Base-by-base conservation (phyloP, 2,113 vertebrate genomes). In the Pristiophorus japonicus region DNA sequence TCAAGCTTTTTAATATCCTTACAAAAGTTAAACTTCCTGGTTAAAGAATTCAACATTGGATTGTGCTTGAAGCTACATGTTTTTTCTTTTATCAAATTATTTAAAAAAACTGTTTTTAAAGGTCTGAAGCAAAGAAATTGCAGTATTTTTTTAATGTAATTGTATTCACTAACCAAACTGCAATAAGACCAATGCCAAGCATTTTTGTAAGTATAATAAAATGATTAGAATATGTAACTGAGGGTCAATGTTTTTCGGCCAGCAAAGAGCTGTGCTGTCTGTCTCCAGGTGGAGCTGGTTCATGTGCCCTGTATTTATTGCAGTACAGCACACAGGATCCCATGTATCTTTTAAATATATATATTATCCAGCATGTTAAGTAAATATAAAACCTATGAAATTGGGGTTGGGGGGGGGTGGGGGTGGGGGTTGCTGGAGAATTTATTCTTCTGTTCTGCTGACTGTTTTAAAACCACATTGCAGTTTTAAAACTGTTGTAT, bases 181-280 rank as follows among this genome's bases (percentile, higher is more conserved):
- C 93, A 94, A 66, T 94, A 34, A 94, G 93, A 94, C 65, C 93
- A 94, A 94, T 94, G 93, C 93, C 93, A 94, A 94, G 93, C 93
- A 67, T 94, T 94, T 94, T 94, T 90, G 47, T 94, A 94, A 70
- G 20, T 67, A 94, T 67, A 94, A 73, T 70, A 14, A 88, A 59
- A 70, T 94, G 42, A 70, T 94, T 70, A 47, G 47, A 94, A n/a
- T 73, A n/a, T 34, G n/a, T 51, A 94, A 94, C 66, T 47, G 45
- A 59, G 65, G 63, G 93, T 94, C 63, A 65, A 92, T 18, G 30
- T 30, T 62, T 59, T 20, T 45, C 51, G 66, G 24, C 66, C 66
- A 73, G 93, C 66, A 73, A 45, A 47, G 45, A 70, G 65, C 27
- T 94, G 63, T 94, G 92, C 8, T 94, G 42, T 24, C 66, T 63